Conservation (phyloP, 2,797 vertebrate genomes). For the Bradypodion ventrale region DNA sequence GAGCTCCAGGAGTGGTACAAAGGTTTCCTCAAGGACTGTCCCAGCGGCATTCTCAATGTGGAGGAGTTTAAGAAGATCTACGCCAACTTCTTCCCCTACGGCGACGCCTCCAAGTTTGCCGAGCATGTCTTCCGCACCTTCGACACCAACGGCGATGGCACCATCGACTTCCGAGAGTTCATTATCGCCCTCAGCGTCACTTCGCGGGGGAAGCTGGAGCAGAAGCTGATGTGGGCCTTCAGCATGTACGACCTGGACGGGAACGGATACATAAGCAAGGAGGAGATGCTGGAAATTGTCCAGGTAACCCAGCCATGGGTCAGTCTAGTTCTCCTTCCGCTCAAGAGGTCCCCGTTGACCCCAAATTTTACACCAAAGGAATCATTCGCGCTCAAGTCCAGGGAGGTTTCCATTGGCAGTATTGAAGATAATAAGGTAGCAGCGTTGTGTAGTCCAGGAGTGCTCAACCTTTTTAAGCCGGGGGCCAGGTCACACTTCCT, state of each 20-base stretch:
- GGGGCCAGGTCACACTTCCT: too few relatives aligned
- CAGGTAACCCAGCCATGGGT: conserved; percentile 68
- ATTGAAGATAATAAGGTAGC: too few relatives aligned
- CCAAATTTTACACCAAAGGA: not conserved
- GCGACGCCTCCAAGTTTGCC: conserved; percentile 81
- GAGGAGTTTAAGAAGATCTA: conserved; percentile 87
- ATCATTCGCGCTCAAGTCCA: rapidly evolving
- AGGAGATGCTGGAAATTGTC: conserved; percentile 85
- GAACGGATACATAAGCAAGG: conserved; percentile 83
- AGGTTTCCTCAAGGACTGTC: conserved; percentile 85
- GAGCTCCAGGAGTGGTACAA: conserved; percentile 86
- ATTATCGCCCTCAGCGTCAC: conserved; percentile 84
- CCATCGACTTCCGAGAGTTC: conserved; percentile 85
- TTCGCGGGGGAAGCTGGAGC: conserved; percentile 81
- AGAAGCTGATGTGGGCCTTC: conserved; percentile 86
- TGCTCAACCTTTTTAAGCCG: too few relatives aligned
- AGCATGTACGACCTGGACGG: conserved; percentile 85
- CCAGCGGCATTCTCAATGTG: conserved; percentile 81
- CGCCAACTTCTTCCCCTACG: conserved; percentile 83
- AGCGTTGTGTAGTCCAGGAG: too few relatives aligned
- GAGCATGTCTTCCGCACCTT: conserved; percentile 87
- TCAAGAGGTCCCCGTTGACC: not conserved
- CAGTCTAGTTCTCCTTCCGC: too few relatives aligned
- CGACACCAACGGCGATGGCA: conserved; percentile 85
- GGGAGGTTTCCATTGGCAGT: too few relatives aligned